A percentile compares a stretch with the other conserved stretches of the same genome.
Evolutionary conservation across 2,797 vertebrate genomes (phyloP).

Genomic region (Danio tinwini): DNA sequence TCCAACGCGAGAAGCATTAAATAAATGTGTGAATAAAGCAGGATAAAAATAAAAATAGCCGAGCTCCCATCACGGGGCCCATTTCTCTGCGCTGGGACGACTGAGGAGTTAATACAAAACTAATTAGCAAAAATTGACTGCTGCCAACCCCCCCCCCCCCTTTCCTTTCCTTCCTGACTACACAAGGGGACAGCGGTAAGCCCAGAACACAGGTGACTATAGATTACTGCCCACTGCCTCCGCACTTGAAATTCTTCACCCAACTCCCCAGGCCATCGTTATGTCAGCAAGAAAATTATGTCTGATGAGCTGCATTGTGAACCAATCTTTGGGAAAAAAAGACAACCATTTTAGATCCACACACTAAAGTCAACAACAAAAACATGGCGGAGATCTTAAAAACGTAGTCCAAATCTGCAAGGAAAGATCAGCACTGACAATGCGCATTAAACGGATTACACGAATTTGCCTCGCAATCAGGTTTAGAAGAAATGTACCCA

Average conservation of each 20-base stretch:
- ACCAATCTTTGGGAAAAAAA: background rate
- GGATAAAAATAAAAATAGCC: constrained; percentile 43
- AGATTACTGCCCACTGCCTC: constrained; percentile 55
- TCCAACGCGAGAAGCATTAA: constrained; percentile 38
- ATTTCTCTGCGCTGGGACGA: constrained; percentile 56
- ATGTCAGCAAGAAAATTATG: constrained; percentile 25
- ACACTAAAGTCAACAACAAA: background rate
- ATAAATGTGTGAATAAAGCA: constrained; percentile 31
- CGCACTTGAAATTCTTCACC: constrained; percentile 14
- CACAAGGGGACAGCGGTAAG: constrained; percentile 46
- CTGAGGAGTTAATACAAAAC: constrained; percentile 64
- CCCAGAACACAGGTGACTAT: constrained; percentile 53
- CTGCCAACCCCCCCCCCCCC: constrained; percentile 55
- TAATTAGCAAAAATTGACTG: constrained; percentile 63
- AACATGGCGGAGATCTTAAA: background rate
- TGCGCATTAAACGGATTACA: constrained; percentile 67
- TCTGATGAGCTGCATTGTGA: constrained; percentile 19
- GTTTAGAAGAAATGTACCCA: constrained; percentile 61
- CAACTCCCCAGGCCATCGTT: background rate
- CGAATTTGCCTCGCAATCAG: constrained; percentile 64
- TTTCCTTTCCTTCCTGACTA: constrained; percentile 35
- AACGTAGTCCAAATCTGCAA: constrained; percentile 61
- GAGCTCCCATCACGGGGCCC: constrained; percentile 42
- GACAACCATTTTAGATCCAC: background rate
- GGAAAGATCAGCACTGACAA: constrained; percentile 64